These are phyloP conservation scores for Sorex araneus DNA, from an alignment of 2,113 vertebrate genomes.

Conservation along the genomic window DNA sequence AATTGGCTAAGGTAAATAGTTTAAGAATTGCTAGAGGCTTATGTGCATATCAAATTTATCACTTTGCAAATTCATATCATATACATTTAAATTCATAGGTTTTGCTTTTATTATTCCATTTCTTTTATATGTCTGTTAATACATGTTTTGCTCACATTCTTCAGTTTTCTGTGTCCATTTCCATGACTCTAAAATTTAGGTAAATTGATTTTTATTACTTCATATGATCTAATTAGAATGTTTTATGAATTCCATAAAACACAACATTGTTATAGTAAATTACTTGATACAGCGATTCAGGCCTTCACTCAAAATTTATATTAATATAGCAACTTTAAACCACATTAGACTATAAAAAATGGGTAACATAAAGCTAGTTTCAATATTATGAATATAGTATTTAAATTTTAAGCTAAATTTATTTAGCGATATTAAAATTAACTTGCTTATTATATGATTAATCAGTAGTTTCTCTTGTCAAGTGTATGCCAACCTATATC, in stretches of 20 bases:
- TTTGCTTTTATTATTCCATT: constrained; percentile 39
- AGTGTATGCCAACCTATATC: neutral
- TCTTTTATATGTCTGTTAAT: neutral
- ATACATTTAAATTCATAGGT: constrained; percentile 36
- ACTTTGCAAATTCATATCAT: constrained; percentile 10
- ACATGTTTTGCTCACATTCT: neutral
- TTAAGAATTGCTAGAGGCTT: constrained; percentile 33
- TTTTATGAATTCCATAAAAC: constrained; percentile 15
- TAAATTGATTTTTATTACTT: constrained; percentile 37
- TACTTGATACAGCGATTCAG: neutral
- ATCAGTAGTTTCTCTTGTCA: constrained; percentile 41
- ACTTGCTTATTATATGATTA: constrained; percentile 38
- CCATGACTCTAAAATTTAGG: constrained; percentile 1
- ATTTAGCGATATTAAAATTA: constrained; percentile 32
- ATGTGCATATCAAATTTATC: constrained; percentile 39
- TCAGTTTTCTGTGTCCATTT: neutral
- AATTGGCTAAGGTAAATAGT: constrained; percentile 57
- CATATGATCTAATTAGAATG: neutral
- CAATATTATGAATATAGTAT: constrained; percentile 34
- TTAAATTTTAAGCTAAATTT: constrained; percentile 51
- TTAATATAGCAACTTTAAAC: neutral
- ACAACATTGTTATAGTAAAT: constrained; percentile 41
- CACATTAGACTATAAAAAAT: neutral
- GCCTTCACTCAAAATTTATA: neutral
- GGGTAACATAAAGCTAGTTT: constrained; percentile 37